Conservation (phyloP, 2,888 invertebrate genomes). For the Rhodophaea formosa region DNA sequence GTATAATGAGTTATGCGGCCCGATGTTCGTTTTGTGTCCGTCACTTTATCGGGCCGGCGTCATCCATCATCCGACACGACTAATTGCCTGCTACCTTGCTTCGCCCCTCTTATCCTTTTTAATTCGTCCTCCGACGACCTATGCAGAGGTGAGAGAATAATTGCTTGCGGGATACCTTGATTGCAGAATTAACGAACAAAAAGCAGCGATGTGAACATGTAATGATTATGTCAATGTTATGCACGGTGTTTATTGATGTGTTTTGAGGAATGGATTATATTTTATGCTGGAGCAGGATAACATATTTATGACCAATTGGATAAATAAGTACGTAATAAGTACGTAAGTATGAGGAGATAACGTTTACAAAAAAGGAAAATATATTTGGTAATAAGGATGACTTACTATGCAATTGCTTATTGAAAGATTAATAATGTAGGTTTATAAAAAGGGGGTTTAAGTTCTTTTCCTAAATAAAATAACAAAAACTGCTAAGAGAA, state of each 20-base stretch:
- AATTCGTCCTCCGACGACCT: slow-evolving; percentile 71
- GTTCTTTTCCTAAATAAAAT: no score
- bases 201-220: slow-evolving; percentile 45
- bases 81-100: slow-evolving; percentile 79
- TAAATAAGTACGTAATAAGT: no score
- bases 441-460: no score
- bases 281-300: background rate
- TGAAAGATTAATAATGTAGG: no score
- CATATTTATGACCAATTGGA: no score
- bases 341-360: no score
- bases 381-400: no score
- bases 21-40: slow-evolving; percentile 71
- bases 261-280: background rate
- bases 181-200: slow-evolving; percentile 61
- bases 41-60: slow-evolving; percentile 64
- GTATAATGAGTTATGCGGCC: slow-evolving; percentile 73
- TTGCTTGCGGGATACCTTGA: slow-evolving; percentile 63
- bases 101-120: slow-evolving; percentile 71
- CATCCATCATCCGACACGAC: slow-evolving; percentile 76
- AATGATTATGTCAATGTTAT: slow-evolving; percentile 21
- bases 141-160: slow-evolving; percentile 61
- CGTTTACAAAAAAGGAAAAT: no score
- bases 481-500: no score
- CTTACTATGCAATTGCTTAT: no score
- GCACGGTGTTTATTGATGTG: background rate